phyloP scores from a whole-genome alignment of 2,113 vertebrate genomes.

The Chrysemys picta region DNA sequence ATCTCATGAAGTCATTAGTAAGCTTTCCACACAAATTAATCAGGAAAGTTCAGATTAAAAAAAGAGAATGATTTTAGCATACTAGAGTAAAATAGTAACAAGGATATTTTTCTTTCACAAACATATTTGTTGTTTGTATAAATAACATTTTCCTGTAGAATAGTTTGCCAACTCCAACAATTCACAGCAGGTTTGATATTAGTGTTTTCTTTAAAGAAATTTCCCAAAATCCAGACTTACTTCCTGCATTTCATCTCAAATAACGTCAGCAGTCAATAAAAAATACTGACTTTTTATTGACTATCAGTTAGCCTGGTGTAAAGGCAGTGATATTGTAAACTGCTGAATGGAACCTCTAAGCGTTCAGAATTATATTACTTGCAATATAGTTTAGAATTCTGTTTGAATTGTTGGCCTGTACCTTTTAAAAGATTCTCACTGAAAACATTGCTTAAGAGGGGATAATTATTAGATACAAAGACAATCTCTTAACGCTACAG shows the following conservation, averaged over 20 bases:
- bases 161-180: background rate
- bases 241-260: background rate
- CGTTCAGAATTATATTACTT: fast-evolving
- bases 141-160: background rate
- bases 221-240: background rate
- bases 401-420: background rate
- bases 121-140: background rate
- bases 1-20: background rate
- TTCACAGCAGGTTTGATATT: background rate
- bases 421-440: background rate
- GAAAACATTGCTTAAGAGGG: too few species aligned
- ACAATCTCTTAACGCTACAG: background rate
- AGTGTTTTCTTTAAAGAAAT: background rate
- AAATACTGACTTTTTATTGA: background rate
- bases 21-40: background rate
- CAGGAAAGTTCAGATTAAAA: background rate
- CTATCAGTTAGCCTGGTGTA: background rate
- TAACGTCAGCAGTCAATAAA: fast-evolving
- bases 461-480: background rate
- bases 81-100: background rate
- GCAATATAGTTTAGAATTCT: background rate
- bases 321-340: background rate
- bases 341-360: background rate
- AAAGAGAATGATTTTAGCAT: background rate
- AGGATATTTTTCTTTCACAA: background rate